Evolutionary conservation across 2,888 invertebrate species (phyloP).

Genomic region (Rhyacophila evoluta): DNA sequence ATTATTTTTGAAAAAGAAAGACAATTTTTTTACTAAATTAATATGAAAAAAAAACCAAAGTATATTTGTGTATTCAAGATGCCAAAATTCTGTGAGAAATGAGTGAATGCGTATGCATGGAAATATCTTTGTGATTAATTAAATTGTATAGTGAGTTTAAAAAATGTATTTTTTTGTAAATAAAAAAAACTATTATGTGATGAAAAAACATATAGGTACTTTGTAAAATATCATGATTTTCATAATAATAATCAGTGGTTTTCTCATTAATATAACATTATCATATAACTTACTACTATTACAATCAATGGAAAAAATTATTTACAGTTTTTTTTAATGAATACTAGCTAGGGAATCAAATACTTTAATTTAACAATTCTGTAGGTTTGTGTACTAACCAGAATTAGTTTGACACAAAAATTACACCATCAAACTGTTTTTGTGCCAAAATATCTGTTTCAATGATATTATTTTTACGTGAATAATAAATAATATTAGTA

Average conservation of each 20-base stretch:
- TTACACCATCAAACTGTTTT: neutral
- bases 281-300: neutral
- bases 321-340: neutral
- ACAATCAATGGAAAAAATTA: neutral
- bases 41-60: slow-evolving; percentile 70
- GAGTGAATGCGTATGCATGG: slow-evolving; percentile 52
- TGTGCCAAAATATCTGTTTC: slow-evolving; percentile 12
- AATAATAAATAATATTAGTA: too few relatives aligned
- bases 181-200: slow-evolving; percentile 48
- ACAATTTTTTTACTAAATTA: slow-evolving; percentile 67
- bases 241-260: slow-evolving; percentile 48
- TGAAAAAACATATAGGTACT: slow-evolving; percentile 44
- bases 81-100: slow-evolving; percentile 64
- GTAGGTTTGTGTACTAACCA: neutral
- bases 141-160: slow-evolving; percentile 54
- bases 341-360: neutral
- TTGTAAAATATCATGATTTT: slow-evolving; percentile 41
- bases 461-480: too few relatives aligned
- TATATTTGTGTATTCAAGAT: slow-evolving; percentile 75
- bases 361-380: neutral
- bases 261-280: slow-evolving; percentile 40
- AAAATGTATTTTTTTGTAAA: slow-evolving; percentile 52
- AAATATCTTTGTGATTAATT: slow-evolving; percentile 53
- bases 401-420: slow-evolving; percentile 1
- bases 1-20: slow-evolving; percentile 61